Evolutionary conservation across 1,140 invertebrate genomes (phyloP).

Genomic region (Pseudoatta argentina): DNA sequence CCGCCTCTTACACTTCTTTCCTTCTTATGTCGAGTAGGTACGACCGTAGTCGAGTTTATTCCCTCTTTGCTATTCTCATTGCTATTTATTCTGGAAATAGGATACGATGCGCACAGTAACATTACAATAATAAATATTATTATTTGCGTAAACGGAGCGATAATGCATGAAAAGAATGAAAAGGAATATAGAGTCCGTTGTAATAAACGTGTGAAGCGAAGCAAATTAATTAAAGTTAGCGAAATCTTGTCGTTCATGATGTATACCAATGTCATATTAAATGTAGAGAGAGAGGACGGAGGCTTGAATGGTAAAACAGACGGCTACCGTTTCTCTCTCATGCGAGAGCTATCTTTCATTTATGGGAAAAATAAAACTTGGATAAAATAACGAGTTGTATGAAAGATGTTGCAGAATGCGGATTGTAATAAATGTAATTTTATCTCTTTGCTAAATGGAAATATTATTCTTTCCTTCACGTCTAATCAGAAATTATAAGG

Average conservation of each 20-base stretch:
- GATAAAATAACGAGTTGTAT: neutral
- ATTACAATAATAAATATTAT: neutral
- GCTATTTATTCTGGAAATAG: neutral
- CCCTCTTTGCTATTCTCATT: neutral
- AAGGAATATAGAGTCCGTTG: too few species aligned
- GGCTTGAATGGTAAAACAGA: neutral
- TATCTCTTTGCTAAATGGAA: slow-evolving; percentile 2
- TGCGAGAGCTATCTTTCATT: slow-evolving; percentile 31
- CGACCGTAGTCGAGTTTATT: neutral
- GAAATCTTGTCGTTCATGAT: neutral
- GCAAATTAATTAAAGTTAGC: slow-evolving; percentile 38
- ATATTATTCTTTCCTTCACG: neutral
- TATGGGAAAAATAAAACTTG: slow-evolving; percentile 30
- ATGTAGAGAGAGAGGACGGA: neutral
- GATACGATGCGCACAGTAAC: neutral
- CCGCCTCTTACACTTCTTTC: neutral
- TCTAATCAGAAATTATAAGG: neutral
- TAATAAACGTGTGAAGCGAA: neutral
- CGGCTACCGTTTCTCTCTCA: neutral
- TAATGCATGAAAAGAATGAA: neutral
- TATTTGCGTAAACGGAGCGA: neutral
- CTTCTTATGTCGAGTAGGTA: neutral
- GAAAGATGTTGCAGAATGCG: neutral
- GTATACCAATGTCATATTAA: slow-evolving; percentile 29
- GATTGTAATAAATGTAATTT: slow-evolving; percentile 15